A percentile compares a stretch with the other conserved stretches of the same genome.
Evolutionary conservation across 1,140 invertebrate species (phyloP).

Genomic region (Platorchestia sp.): DNA sequence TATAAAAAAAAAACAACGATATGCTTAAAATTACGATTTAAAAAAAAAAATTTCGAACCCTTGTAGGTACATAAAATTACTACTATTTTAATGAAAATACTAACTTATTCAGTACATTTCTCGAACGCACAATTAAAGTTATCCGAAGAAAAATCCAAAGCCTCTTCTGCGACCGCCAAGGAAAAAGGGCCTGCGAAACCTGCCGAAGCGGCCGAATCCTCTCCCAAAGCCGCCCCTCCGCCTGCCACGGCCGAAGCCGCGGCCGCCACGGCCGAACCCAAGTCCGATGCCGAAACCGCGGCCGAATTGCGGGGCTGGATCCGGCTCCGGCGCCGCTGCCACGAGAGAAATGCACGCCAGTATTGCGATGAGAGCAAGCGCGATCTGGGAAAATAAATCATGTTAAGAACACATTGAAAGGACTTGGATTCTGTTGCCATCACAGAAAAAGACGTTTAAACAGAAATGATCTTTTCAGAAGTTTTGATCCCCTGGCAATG

Average conservation of each 20-base stretch:
- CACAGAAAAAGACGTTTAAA: too few relatives aligned
- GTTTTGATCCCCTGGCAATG: too few relatives aligned
- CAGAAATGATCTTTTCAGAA: too few relatives aligned
- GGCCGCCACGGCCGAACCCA: neutral
- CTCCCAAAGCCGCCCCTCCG: too few relatives aligned
- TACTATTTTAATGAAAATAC: too few relatives aligned
- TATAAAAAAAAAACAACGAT: too few relatives aligned
- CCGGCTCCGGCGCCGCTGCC: neutral
- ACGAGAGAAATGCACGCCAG: neutral
- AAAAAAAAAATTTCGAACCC: too few relatives aligned
- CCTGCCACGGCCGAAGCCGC: neutral
- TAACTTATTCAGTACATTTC: too few relatives aligned
- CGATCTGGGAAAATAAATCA: neutral
- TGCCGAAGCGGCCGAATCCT: neutral
- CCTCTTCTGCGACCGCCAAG: neutral
- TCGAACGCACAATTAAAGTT: neutral
- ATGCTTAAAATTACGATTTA: too few relatives aligned
- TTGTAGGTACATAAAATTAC: too few relatives aligned
- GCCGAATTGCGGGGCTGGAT: neutral
- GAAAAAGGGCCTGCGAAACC: neutral
- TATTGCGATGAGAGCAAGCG: neutral
- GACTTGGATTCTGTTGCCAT: too few relatives aligned
- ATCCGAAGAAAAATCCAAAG: neutral
- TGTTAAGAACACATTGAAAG: too few relatives aligned
- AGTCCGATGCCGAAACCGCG: neutral